Conservation (phyloP, 64 coral and sea anemone species). For the Montipora capricornis region DNA sequence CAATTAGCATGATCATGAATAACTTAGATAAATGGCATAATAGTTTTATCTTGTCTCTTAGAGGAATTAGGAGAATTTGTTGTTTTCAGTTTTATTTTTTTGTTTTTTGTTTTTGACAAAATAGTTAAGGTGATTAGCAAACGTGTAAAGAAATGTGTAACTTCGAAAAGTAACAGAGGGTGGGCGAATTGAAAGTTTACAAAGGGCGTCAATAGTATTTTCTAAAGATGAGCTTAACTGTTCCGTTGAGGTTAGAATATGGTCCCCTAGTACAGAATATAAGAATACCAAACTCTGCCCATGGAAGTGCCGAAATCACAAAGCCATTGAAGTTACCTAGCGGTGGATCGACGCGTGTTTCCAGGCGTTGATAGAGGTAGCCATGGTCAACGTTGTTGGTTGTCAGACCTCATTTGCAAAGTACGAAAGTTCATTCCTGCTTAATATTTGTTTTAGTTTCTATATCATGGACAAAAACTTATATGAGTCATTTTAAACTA, state of each 20-base stretch:
- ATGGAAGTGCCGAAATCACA: too few species aligned
- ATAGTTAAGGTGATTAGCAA: neutral
- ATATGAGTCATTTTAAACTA: neutral
- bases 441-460: slow-evolving; percentile 15
- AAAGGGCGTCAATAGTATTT: neutral
- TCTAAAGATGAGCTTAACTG: neutral
- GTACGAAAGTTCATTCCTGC: neutral
- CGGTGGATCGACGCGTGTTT: neutral
- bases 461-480: neutral
- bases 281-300: too few species aligned
- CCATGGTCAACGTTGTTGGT: too few species aligned
- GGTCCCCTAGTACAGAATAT: too few species aligned
- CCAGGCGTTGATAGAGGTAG: neutral
- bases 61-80: neutral
- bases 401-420: neutral
- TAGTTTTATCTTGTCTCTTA: neutral
- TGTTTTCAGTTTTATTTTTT: neutral
- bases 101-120: neutral
- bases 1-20: too few species aligned
- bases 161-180: too few species aligned
- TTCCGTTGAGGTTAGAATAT: neutral
- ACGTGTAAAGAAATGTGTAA: neutral
- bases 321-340: too few species aligned
- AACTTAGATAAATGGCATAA: neutral
- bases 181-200: neutral